Percentiles rank a stretch among this genome's conserved stretches.
These are phyloP conservation scores for Chlorocebus sabaeus DNA, from an alignment of 2,113 vertebrate genomes.

Conservation along the genomic window DNA sequence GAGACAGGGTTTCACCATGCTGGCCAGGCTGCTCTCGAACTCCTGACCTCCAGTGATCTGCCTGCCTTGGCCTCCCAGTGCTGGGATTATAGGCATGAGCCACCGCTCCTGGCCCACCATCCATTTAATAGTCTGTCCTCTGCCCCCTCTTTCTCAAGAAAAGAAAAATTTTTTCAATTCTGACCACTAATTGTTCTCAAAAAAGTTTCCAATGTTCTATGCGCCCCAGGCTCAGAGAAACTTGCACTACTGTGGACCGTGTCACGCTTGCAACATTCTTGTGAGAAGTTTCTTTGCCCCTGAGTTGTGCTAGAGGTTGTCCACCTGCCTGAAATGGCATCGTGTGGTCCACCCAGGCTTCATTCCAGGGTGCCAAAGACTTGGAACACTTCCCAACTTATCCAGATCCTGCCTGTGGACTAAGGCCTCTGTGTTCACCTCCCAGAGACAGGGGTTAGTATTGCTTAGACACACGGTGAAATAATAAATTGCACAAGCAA, in stretches of 20 bases:
- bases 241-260: neutral
- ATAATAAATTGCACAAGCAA: neutral
- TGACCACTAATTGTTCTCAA: neutral
- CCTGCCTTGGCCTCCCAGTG: too few species aligned
- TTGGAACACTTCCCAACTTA: neutral
- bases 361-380: neutral
- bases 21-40: too few species aligned
- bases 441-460: neutral
- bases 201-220: neutral
- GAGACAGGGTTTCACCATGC: too few species aligned
- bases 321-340: neutral
- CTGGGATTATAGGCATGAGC: too few species aligned
- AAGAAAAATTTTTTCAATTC: neutral
- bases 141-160: neutral
- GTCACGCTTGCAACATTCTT: neutral
- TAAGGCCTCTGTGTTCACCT: neutral
- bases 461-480: neutral
- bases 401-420: neutral
- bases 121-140: neutral
- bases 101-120: too few species aligned
- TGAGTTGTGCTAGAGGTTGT: neutral
- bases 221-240: neutral
- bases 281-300: neutral
- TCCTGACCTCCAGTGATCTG: too few species aligned
- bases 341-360: neutral